Conservation (phyloP, 2,113 vertebrate species). For the Elephantulus edwardii region DNA sequence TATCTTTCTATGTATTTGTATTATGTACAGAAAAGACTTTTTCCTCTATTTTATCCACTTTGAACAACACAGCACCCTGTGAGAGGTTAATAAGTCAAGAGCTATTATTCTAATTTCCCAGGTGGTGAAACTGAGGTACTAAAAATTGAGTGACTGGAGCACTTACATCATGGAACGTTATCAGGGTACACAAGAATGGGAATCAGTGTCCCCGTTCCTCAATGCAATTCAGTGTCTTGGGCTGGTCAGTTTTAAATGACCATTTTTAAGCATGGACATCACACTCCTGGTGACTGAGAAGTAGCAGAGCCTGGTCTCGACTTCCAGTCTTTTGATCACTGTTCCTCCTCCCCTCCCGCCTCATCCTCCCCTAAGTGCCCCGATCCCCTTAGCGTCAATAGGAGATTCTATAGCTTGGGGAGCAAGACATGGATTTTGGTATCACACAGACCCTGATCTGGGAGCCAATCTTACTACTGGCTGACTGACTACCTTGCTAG, state of each 20-base stretch:
- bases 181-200: not conserved
- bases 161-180: not conserved
- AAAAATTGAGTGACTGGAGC: not conserved
- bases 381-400: no score
- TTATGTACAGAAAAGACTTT: not conserved
- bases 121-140: not conserved
- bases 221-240: not conserved
- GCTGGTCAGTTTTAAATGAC: not conserved
- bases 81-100: not conserved
- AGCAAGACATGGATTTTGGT: not conserved
- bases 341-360: fast-evolving
- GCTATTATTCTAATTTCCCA: not conserved
- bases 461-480: not conserved
- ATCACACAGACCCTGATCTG: not conserved
- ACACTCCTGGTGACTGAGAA: not conserved
- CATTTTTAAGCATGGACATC: not conserved
- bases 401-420: not conserved
- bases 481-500: no score
- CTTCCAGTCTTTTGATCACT: not conserved
- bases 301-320: not conserved
- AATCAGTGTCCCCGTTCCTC: not conserved
- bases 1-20: not conserved
- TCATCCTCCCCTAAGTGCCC: fast-evolving
- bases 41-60: not conserved
- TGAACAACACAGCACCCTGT: not conserved